phyloP scores from a whole-genome alignment of 2,888 invertebrate genomes.

The Aphelenchoides bicaudatus region DNA sequence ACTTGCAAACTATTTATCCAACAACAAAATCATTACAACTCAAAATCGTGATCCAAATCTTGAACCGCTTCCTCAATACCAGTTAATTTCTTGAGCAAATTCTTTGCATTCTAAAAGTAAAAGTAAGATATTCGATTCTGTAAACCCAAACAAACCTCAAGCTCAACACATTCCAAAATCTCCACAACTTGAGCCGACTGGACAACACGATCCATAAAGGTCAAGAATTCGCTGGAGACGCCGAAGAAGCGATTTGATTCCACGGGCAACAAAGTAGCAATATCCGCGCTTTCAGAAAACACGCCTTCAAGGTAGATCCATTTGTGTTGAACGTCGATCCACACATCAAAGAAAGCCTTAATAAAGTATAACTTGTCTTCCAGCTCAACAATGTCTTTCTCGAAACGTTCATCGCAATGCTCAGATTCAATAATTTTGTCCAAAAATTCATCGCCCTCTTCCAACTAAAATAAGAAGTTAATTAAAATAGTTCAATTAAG shows the following conservation, averaged over 20 bases:
- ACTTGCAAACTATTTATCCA: no score
- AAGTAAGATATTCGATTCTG: no score
- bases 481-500: neutral
- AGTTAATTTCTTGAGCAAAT: no score
- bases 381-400: conserved; percentile 97
- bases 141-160: conserved; percentile 69
- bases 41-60: no score
- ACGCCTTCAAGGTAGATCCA: conserved; percentile 99
- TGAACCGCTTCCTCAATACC: no score
- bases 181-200: conserved; percentile 95
- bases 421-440: no score
- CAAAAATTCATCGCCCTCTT: conserved; percentile 73
- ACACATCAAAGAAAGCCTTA: conserved; percentile 95
- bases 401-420: no score
- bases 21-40: no score
- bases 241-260: conserved; percentile 92
- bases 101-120: no score
- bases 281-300: conserved; percentile 97
- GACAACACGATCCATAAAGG: conserved; percentile 93
- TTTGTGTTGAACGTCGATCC: conserved; percentile 95
- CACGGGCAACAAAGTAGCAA: conserved; percentile 84
- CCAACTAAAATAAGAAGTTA: conserved; percentile 3
- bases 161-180: conserved; percentile 97
- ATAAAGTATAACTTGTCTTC: conserved; percentile 97
- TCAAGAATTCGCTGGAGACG: conserved; percentile 88